phyloP scores from a whole-genome alignment of 2,888 invertebrate genomes.

The Drosophila limbata region DNA sequence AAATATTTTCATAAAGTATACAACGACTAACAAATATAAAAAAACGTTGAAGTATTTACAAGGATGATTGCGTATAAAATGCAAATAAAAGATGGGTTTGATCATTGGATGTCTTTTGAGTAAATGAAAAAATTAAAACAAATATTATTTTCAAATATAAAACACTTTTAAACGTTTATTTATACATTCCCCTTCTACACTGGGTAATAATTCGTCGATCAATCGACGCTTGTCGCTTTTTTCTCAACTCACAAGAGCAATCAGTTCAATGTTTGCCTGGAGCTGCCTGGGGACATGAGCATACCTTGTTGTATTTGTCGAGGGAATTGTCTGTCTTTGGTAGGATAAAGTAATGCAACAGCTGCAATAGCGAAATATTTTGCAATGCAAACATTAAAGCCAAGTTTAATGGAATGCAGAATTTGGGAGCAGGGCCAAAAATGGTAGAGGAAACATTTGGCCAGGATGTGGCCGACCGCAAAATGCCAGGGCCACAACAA shows the following conservation, averaged over 20 bases:
- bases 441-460: constrained; percentile 27
- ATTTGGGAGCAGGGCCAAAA: constrained; percentile 17
- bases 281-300: background rate
- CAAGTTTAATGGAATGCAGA: constrained; percentile 31
- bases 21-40: too few species aligned
- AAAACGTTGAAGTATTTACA: too few species aligned
- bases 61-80: too few species aligned
- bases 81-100: too few species aligned
- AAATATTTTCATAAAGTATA: too few species aligned
- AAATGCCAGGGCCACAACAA: constrained; percentile 36
- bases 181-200: background rate
- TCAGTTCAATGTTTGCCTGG: constrained; percentile 23
- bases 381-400: constrained; percentile 21
- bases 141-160: background rate
- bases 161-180: background rate
- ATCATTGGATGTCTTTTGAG: background rate
- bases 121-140: background rate
- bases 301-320: constrained; percentile 19
- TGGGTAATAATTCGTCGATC: constrained; percentile 14
- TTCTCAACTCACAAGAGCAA: constrained; percentile 23
- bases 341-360: constrained; percentile 44
- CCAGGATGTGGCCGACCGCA: constrained; percentile 58
- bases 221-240: background rate
- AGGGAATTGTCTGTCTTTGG: constrained; percentile 33
- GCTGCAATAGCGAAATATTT: constrained; percentile 31